phyloP scores from a whole-genome alignment of 2,113 vertebrate genomes.

The Rutilus rutilus region DNA sequence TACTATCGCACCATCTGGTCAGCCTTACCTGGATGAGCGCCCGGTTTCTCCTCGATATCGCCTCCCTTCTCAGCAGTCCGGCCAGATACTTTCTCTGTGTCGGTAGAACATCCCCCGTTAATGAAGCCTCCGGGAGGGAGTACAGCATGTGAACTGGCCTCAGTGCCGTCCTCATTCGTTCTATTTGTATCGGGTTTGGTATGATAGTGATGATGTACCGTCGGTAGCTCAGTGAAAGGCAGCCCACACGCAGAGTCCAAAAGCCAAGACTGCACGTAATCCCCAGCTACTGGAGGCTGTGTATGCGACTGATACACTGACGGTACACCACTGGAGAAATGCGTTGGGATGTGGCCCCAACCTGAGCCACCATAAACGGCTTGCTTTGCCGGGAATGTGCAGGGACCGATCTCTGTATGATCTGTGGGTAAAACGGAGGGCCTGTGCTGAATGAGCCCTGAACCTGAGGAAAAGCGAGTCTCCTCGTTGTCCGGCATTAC shows the following conservation, averaged over 20 bases:
- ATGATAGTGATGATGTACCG: constrained; percentile 85
- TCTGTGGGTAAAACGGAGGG: constrained; percentile 79
- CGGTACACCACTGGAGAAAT: constrained; percentile 77
- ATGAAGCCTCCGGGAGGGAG: constrained; percentile 50
- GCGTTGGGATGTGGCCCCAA: constrained; percentile 87
- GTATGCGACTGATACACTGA: constrained; percentile 84
- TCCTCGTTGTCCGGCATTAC: constrained; percentile 87
- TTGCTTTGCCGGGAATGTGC: constrained; percentile 90
- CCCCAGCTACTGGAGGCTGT: constrained; percentile 84
- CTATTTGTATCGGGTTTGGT: constrained; percentile 89
- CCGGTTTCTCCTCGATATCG: constrained; percentile 64
- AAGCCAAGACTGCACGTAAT: constrained; percentile 92
- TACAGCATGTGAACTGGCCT: constrained; percentile 74
- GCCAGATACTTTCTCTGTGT: neutral
- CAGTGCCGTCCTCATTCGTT: constrained; percentile 82
- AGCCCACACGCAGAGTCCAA: constrained; percentile 89
- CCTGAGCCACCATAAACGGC: constrained; percentile 85
- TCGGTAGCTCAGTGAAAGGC: constrained; percentile 89
- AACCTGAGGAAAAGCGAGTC: constrained; percentile 81
- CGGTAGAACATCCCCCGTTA: constrained; percentile 16
- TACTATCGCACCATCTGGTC: neutral
- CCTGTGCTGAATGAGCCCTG: constrained; percentile 79
- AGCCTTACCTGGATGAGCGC: constrained; percentile 45
- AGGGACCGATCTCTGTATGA: constrained; percentile 88
- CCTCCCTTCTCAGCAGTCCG: constrained; percentile 74